phyloP scores from a whole-genome alignment of 2,888 invertebrate species.

The Metallyticus violacea region DNA sequence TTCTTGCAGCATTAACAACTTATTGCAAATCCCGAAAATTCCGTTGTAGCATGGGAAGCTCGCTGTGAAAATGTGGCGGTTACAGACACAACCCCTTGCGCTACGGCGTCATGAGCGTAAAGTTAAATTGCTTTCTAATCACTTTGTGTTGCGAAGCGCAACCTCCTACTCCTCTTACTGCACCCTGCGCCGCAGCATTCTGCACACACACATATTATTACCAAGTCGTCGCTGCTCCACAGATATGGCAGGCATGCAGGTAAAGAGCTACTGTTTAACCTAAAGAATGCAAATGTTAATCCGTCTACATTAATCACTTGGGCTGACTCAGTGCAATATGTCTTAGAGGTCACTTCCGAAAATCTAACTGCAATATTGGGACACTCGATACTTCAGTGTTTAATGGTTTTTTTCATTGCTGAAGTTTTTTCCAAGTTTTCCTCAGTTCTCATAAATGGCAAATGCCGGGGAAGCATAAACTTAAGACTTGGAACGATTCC shows the following conservation, averaged over 20 bases:
- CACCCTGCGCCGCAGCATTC: no score
- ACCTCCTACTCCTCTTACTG: background rate
- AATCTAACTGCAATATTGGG: no score
- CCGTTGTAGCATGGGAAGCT: background rate
- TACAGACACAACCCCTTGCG: background rate
- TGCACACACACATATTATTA: background rate
- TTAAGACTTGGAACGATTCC: no score
- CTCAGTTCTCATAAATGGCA: no score
- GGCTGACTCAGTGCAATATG: no score
- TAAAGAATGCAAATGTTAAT: no score
- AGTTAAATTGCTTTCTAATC: slow-evolving; percentile 7
- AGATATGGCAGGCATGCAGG: background rate
- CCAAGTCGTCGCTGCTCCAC: background rate
- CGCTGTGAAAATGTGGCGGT: background rate
- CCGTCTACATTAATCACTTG: no score
- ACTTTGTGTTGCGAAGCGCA: background rate
- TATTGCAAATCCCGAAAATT: background rate
- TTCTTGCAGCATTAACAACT: background rate
- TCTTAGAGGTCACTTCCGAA: no score
- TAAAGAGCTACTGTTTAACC: background rate
- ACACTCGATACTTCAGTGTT: no score
- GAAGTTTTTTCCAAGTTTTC: no score
- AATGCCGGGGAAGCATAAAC: no score
- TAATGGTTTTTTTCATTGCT: no score
- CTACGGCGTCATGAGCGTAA: background rate